These are phyloP conservation scores for Cephus runcator DNA, from an alignment of 2,888 invertebrate genomes.

Conservation along the genomic window DNA sequence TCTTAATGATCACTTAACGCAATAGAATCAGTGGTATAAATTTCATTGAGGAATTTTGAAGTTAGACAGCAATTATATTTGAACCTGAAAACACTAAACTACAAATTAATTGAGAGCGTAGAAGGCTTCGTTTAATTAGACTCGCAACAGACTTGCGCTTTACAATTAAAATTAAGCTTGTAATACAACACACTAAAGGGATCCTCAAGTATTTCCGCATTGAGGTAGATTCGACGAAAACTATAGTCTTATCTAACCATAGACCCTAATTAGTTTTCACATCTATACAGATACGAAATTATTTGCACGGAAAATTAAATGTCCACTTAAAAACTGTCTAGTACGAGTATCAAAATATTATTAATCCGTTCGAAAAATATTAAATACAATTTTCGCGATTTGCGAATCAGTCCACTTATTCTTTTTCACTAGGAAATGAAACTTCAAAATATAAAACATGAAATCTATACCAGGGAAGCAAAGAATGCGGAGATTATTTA, in stretches of 20 bases:
- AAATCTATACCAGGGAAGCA: background rate
- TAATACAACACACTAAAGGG: background rate
- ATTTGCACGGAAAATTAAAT: background rate
- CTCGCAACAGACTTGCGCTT: background rate
- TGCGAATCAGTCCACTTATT: background rate
- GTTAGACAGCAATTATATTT: background rate
- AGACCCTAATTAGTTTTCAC: background rate
- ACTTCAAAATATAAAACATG: background rate
- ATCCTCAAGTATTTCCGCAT: background rate
- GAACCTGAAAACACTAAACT: background rate
- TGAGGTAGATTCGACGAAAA: background rate
- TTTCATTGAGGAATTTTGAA: background rate
- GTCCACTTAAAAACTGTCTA: background rate
- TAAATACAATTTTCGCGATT: background rate
- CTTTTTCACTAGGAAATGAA: background rate
- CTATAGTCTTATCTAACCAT: background rate
- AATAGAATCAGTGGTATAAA: background rate
- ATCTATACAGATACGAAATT: background rate
- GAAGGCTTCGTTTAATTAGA: background rate
- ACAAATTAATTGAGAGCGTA: background rate
- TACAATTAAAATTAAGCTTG: background rate
- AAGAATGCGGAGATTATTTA: background rate
- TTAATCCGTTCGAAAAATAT: too few relatives aligned
- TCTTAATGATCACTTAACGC: background rate
- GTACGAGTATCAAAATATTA: background rate